Conservation (phyloP, 1,140 invertebrate genomes). For the Microplitis mediator region DNA sequence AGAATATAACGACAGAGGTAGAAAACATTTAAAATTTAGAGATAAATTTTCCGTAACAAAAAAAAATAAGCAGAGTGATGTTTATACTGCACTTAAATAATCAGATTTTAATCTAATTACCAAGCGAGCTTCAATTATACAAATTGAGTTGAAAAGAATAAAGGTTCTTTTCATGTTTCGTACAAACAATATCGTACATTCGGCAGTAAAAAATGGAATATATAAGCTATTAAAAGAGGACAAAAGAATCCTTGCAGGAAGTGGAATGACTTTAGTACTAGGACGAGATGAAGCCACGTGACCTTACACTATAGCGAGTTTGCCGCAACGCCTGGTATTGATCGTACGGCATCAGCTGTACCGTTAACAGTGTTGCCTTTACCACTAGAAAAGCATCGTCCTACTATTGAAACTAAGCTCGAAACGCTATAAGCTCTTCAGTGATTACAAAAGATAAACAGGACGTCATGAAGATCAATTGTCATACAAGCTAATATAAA, state of each 20-base stretch:
- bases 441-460: background rate
- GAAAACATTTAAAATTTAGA: too few relatives aligned
- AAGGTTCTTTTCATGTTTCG: too few relatives aligned
- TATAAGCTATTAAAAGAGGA: conserved; percentile 1
- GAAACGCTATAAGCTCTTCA: background rate
- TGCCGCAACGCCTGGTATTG: conserved; percentile 55
- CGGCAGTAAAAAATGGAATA: background rate
- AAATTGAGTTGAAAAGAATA: too few relatives aligned
- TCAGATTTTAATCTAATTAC: too few relatives aligned
- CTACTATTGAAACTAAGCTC: conserved; percentile 10
- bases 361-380: conserved; percentile 45
- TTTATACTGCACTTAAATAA: too few relatives aligned
- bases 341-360: conserved; percentile 54
- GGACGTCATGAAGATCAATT: background rate
- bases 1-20: too few relatives aligned
- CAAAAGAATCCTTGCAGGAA: conserved; percentile 11
- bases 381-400: conserved; percentile 28
- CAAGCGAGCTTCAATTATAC: too few relatives aligned
- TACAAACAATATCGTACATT: background rate
- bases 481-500: background rate
- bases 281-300: conserved; percentile 40
- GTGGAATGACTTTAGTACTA: conserved; percentile 5
- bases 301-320: conserved; percentile 43
- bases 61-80: too few relatives aligned
- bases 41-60: too few relatives aligned